Percentiles rank a stretch among this genome's conserved stretches.
Evolutionary conservation across 2,888 invertebrate species (phyloP).

Genomic region (Pseudoips prasinana): DNA sequence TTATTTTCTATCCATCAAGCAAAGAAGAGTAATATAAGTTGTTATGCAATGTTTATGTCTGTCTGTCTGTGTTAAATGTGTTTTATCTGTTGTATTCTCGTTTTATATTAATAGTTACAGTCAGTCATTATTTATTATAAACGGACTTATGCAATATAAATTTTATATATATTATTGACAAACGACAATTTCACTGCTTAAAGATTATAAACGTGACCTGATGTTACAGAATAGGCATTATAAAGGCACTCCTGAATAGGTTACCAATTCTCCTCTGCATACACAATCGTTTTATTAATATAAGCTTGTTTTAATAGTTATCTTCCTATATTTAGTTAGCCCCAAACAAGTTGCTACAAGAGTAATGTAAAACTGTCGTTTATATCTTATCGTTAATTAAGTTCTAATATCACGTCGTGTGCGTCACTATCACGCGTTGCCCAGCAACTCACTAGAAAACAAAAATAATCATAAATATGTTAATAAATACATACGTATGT

Average conservation of each 20-base stretch:
- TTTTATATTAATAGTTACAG: no score
- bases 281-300: background rate
- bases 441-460: conserved; percentile 68
- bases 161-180: conserved; percentile 10
- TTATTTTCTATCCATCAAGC: no score
- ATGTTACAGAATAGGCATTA: background rate
- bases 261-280: no score
- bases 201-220: background rate
- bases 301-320: background rate
- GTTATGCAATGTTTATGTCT: no score
- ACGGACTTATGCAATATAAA: conserved; percentile 25
- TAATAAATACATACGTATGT: background rate
- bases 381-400: conserved; percentile 16
- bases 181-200: conserved; percentile 17
- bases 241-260: no score
- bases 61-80: no score
- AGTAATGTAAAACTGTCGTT: background rate
- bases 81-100: no score
- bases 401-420: conserved; percentile 66
- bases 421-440: conserved; percentile 66
- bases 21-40: no score
- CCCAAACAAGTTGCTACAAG: no score
- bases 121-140: no score
- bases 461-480: conserved; percentile 17
- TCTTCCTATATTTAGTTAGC: no score